Evolutionary conservation across 2,888 invertebrate species (phyloP).

Genomic region (Latrodectus hesperus): DNA sequence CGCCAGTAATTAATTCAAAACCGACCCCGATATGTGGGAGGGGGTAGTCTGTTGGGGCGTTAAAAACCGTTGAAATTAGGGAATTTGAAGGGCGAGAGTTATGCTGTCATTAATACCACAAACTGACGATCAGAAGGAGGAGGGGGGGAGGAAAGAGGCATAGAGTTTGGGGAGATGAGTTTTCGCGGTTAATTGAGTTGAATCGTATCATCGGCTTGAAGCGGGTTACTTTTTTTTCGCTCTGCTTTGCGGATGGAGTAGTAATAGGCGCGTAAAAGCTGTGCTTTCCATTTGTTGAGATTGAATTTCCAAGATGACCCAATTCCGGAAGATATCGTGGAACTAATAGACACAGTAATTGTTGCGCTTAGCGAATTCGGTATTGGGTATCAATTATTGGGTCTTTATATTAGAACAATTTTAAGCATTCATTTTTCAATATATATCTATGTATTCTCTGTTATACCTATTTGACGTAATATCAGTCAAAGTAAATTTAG

Average conservation of each 20-base stretch:
- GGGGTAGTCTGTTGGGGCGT: neutral
- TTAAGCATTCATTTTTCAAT: too few relatives aligned
- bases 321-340: too few relatives aligned
- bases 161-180: conserved; percentile 10
- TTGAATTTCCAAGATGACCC: too few relatives aligned
- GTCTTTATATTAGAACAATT: too few relatives aligned
- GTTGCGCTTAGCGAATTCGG: too few relatives aligned
- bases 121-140: neutral
- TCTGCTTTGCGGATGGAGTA: neutral
- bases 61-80: neutral
- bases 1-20: conserved; percentile 48
- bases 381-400: too few relatives aligned
- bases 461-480: too few relatives aligned
- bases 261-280: neutral
- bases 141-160: neutral
- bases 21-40: conserved; percentile 32
- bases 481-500: too few relatives aligned
- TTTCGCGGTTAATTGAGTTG: neutral
- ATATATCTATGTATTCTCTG: too few relatives aligned
- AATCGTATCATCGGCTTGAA: neutral
- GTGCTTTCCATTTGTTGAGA: too few relatives aligned
- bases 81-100: conserved; percentile 6
- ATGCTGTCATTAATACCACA: conserved; percentile 16
- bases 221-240: too few relatives aligned
- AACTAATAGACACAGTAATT: too few relatives aligned